phyloP scores from a whole-genome alignment of 2,797 vertebrate species.

The Liparis tanakae region DNA sequence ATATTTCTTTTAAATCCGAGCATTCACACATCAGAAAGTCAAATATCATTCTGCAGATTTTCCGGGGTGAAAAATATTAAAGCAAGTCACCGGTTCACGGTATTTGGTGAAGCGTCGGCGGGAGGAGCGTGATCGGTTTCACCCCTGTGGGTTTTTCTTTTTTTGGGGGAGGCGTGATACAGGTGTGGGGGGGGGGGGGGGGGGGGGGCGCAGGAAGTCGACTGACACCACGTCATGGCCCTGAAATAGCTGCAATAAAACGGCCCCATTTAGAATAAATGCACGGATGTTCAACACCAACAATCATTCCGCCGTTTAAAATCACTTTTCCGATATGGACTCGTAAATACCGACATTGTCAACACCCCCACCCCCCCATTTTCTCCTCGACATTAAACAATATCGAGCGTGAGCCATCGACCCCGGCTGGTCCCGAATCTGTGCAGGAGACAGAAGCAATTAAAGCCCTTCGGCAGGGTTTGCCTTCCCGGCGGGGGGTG shows the following conservation, averaged over 20 bases:
- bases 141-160: conserved; percentile 20
- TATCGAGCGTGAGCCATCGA: conserved; percentile 70
- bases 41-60: conserved; percentile 16
- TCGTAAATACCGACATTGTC: conserved; percentile 58
- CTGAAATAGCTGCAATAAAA: conserved; percentile 49
- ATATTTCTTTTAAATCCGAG: conserved; percentile 15
- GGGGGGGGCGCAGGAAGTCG: conserved; percentile 42
- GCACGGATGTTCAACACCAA: conserved; percentile 55
- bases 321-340: conserved; percentile 59
- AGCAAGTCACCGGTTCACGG: conserved; percentile 7
- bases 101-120: neutral
- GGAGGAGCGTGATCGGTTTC: conserved; percentile 38
- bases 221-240: conserved; percentile 34
- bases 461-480: conserved; percentile 55
- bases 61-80: neutral
- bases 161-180: conserved; percentile 25
- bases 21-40: conserved; percentile 20
- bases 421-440: conserved; percentile 55
- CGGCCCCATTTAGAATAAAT: conserved; percentile 58
- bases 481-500: conserved; percentile 20
- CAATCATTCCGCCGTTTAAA: conserved; percentile 64
- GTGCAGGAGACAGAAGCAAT: conserved; percentile 63
- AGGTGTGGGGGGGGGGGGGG: no score
- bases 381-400: conserved; percentile 64
- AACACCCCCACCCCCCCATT: neutral